A percentile compares a stretch with the other conserved stretches of the same genome.
Conservation (phyloP, 2,888 invertebrate species). For the Adelognathus sp. region DNA sequence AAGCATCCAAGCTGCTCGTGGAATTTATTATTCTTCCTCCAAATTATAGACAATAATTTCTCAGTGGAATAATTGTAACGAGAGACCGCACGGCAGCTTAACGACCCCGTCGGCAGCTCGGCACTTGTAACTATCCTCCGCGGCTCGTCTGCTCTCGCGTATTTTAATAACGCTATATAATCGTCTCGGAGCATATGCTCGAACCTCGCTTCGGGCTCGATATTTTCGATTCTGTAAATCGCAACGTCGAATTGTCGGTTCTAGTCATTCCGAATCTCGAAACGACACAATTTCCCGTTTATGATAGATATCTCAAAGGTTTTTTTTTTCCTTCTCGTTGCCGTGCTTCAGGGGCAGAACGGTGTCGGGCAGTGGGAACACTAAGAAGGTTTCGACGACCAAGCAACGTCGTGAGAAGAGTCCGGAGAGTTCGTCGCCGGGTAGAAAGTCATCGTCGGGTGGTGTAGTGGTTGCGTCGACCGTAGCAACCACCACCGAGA, state of each 20-base stretch:
- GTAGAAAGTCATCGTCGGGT: constrained; percentile 71
- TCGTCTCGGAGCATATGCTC: background rate
- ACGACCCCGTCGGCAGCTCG: constrained; percentile 18
- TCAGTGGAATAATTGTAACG: constrained; percentile 49
- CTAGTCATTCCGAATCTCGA: background rate
- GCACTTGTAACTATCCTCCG: constrained; percentile 42
- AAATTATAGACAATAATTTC: constrained; percentile 47
- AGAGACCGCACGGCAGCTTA: constrained; percentile 30
- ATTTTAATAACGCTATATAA: constrained; percentile 37
- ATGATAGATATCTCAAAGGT: background rate
- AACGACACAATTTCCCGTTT: background rate
- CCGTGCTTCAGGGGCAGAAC: constrained; percentile 41
- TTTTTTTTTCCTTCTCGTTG: background rate
- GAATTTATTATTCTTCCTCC: constrained; percentile 49
- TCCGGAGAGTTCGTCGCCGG: constrained; percentile 68
- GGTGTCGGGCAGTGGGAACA: constrained; percentile 64
- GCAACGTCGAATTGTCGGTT: background rate
- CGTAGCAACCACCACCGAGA: constrained; percentile 64
- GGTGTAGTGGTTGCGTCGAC: constrained; percentile 63
- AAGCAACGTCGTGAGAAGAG: constrained; percentile 61
- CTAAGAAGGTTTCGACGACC: constrained; percentile 75
- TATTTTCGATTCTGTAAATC: constrained; percentile 32
- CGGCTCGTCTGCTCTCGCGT: constrained; percentile 36
- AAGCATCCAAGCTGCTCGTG: background rate
- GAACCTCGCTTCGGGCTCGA: constrained; percentile 29